Evolutionary conservation across 1,140 invertebrate species (phyloP).

Genomic region (Drepana arcuata): DNA sequence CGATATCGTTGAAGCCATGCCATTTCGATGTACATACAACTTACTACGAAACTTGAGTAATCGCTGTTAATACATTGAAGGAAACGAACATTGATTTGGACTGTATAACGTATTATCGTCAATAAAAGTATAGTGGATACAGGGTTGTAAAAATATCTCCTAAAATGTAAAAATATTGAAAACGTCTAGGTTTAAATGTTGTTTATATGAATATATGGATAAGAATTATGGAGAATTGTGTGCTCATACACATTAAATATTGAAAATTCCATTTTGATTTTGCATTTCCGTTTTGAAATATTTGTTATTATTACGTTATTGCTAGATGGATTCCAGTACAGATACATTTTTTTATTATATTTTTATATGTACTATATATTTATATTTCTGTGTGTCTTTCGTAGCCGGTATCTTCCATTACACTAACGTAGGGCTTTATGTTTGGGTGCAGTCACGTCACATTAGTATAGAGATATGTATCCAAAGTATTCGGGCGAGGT

Average conservation of each 20-base stretch:
- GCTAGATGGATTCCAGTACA: slow-evolving; percentile 40
- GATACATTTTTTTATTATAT: slow-evolving; percentile 48
- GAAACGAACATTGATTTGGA: too few relatives aligned
- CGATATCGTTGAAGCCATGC: too few relatives aligned
- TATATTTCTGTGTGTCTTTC: slow-evolving; percentile 18
- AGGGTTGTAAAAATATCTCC: slow-evolving; percentile 71
- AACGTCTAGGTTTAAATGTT: slow-evolving; percentile 60
- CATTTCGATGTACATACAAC: too few relatives aligned
- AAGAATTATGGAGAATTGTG: slow-evolving; percentile 57
- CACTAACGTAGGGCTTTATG: too few relatives aligned
- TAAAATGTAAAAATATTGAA: slow-evolving; percentile 60
- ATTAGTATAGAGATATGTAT: too few relatives aligned
- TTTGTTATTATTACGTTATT: slow-evolving; percentile 22
- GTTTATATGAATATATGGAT: slow-evolving; percentile 67
- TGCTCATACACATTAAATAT: slow-evolving; percentile 49
- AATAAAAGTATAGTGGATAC: slow-evolving; percentile 68
- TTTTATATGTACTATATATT: slow-evolving; percentile 40
- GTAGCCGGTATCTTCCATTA: too few relatives aligned
- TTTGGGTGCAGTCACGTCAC: too few relatives aligned
- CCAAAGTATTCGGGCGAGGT: too few relatives aligned
- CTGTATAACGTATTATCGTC: slow-evolving; percentile 50
- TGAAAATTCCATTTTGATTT: slow-evolving; percentile 52
- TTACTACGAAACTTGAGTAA: too few relatives aligned
- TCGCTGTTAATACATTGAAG: too few relatives aligned
- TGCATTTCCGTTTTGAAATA: slow-evolving; percentile 46